These are phyloP conservation scores for Synodontis membranacea DNA, from an alignment of 2,113 vertebrate species.

Conservation along the genomic window DNA sequence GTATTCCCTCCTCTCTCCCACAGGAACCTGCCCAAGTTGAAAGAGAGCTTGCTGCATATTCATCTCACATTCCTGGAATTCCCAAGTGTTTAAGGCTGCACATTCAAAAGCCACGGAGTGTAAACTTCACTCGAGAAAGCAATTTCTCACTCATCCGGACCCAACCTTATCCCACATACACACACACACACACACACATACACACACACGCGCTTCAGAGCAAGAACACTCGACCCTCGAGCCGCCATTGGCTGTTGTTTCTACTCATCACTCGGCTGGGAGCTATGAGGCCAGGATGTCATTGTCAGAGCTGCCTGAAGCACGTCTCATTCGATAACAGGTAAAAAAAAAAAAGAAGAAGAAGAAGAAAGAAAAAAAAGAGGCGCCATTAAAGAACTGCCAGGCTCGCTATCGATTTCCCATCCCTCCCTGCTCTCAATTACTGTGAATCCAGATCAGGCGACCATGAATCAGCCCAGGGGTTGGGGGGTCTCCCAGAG, in stretches of 20 bases:
- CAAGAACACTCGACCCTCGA: background rate
- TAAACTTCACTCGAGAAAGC: constrained; percentile 53
- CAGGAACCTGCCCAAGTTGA: background rate
- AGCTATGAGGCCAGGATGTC: constrained; percentile 53
- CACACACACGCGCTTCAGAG: background rate
- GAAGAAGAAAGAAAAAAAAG: too few species aligned
- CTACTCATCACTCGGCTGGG: constrained; percentile 41
- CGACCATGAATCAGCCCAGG: constrained; percentile 36
- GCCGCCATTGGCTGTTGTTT: constrained; percentile 24
- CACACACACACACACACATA: too few species aligned
- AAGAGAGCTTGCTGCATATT: constrained; percentile 49
- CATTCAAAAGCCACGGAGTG: constrained; percentile 52
- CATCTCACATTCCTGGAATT: constrained; percentile 43
- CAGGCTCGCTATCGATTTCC: constrained; percentile 56
- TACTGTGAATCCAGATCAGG: constrained; percentile 52
- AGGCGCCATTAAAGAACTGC: constrained; percentile 57
- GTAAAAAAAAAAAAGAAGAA: too few species aligned
- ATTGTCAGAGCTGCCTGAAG: constrained; percentile 53
- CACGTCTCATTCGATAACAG: constrained; percentile 55
- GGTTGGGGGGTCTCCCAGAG: constrained; percentile 37
- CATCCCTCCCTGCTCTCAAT: constrained; percentile 52
- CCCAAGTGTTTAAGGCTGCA: constrained; percentile 51
- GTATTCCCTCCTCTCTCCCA: background rate
- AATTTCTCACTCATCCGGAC: constrained; percentile 54
- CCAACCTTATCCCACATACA: constrained; percentile 26